Percentiles rank a stretch among this genome's conserved stretches.
Conservation (phyloP, 1,140 invertebrate genomes). For the Drosophila tropicalis region DNA sequence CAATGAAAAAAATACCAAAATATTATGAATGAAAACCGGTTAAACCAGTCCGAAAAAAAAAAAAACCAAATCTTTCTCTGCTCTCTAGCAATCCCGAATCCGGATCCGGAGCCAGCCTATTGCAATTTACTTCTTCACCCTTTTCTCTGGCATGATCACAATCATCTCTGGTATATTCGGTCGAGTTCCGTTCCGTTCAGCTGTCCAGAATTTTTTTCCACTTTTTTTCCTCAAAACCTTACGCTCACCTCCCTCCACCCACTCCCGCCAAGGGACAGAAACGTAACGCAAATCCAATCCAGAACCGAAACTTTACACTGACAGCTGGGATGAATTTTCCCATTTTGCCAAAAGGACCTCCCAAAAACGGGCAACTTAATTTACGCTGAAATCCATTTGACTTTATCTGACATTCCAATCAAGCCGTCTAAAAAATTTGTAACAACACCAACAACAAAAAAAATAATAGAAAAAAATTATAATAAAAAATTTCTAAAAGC, state of each 20-base stretch:
- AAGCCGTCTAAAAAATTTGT: conserved; percentile 77
- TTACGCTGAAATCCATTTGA: conserved; percentile 82
- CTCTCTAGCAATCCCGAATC: background rate
- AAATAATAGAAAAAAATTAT: conserved; percentile 34
- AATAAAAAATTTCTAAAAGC: conserved; percentile 38
- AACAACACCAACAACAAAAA: conserved; percentile 47
- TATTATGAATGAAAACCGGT: conserved; percentile 62
- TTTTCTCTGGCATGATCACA: background rate
- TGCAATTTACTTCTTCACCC: background rate
- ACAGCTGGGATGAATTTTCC: conserved; percentile 44
- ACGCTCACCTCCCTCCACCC: background rate
- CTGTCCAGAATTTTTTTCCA: background rate
- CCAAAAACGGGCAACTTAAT: conserved; percentile 69
- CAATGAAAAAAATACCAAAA: conserved; percentile 75
- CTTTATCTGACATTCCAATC: conserved; percentile 83
- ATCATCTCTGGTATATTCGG: background rate
- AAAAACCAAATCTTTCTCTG: conserved; percentile 3
- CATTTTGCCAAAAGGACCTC: conserved; percentile 47
- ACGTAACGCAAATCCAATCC: conserved; percentile 31
- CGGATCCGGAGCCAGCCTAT: background rate
- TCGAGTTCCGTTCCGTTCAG: background rate
- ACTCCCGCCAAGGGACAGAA: background rate
- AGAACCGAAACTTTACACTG: conserved; percentile 22
- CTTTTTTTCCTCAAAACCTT: background rate
- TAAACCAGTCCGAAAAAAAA: conserved; percentile 41